Percentiles rank a stretch among this genome's conserved stretches.
phyloP scores from a whole-genome alignment of 2,888 invertebrate genomes.

The Apeira syringaria region DNA sequence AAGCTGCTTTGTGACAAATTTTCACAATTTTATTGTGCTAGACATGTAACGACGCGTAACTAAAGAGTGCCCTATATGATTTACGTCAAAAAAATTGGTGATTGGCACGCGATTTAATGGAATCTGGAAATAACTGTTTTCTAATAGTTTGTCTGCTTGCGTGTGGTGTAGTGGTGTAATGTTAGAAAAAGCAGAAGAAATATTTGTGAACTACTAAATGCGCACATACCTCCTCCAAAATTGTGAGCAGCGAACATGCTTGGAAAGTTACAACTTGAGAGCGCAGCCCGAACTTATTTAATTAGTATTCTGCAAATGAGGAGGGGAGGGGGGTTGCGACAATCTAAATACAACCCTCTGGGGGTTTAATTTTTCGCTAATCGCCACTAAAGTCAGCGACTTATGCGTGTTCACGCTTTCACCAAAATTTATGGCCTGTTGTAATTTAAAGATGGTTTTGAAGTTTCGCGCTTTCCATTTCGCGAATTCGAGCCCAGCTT shows the following conservation, averaged over 20 bases:
- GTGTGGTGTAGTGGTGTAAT: too few relatives aligned
- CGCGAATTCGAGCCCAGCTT: not conserved
- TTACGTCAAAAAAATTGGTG: too few relatives aligned
- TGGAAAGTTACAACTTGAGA: slow-evolving; percentile 31
- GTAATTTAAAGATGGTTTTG: slow-evolving; percentile 24
- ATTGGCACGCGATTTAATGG: too few relatives aligned
- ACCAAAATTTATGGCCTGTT: slow-evolving; percentile 16
- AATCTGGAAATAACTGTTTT: too few relatives aligned
- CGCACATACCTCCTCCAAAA: slow-evolving; percentile 18
- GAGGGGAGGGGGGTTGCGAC: slow-evolving; percentile 31
- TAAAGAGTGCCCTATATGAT: too few relatives aligned
- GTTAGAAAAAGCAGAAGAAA: too few relatives aligned
- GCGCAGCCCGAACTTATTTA: slow-evolving; percentile 37
- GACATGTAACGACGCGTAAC: too few relatives aligned
- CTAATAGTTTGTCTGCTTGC: too few relatives aligned
- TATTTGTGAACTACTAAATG: too few relatives aligned
- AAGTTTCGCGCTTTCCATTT: slow-evolving; percentile 3
- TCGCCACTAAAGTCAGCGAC: slow-evolving; percentile 34
- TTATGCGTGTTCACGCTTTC: slow-evolving; percentile 34
- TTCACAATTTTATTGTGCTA: too few relatives aligned
- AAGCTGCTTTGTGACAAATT: too few relatives aligned
- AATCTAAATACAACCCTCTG: slow-evolving; percentile 36
- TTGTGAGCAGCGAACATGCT: slow-evolving; percentile 1
- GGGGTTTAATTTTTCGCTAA: slow-evolving; percentile 37
- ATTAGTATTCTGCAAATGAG: slow-evolving; percentile 40